Evolutionary conservation across 2,113 vertebrate genomes (phyloP).

Genomic region (Hippolais icterina): DNA sequence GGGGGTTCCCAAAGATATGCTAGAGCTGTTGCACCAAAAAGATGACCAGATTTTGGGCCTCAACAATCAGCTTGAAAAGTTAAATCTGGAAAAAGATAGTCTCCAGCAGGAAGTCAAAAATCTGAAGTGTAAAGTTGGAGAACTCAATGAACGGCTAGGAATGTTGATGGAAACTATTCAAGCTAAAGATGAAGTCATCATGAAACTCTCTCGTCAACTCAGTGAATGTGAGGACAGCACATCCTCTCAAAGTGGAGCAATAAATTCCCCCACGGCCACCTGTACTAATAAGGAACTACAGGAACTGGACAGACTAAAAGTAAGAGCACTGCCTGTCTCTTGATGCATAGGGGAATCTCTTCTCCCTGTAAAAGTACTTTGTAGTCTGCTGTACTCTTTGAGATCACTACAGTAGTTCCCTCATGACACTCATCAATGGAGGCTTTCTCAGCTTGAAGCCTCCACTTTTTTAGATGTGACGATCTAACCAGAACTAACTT

Average conservation of each 20-base stretch:
- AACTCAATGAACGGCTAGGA: slow-evolving; percentile 87
- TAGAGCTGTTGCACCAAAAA: slow-evolving; percentile 80
- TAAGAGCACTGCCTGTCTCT: slow-evolving; percentile 55
- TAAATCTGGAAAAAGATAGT: slow-evolving; percentile 85
- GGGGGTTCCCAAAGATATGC: slow-evolving; percentile 46
- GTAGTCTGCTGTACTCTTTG: not conserved
- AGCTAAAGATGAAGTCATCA: slow-evolving; percentile 96
- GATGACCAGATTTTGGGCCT: slow-evolving; percentile 87
- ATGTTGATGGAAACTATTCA: slow-evolving; percentile 98
- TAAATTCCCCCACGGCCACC: not conserved
- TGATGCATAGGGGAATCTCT: not conserved
- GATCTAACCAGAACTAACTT: not conserved
- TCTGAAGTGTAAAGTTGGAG: slow-evolving; percentile 87
- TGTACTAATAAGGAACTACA: slow-evolving; percentile 75
- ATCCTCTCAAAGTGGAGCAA: not conserved
- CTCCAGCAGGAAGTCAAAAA: slow-evolving; percentile 85
- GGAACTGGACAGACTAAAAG: slow-evolving; percentile 88
- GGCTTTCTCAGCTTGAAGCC: not conserved
- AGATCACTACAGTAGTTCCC: not conserved
- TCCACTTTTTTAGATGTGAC: not conserved
- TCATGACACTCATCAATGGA: not conserved
- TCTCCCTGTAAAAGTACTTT: not conserved
- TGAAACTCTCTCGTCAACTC: slow-evolving; percentile 86
- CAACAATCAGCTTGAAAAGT: slow-evolving; percentile 85
- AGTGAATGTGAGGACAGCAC: slow-evolving; percentile 67